Evolutionary conservation across 2,888 invertebrate species (phyloP), one percentile per base, ranked within the genome.

Genomic region (Agrochola lota): DNA sequence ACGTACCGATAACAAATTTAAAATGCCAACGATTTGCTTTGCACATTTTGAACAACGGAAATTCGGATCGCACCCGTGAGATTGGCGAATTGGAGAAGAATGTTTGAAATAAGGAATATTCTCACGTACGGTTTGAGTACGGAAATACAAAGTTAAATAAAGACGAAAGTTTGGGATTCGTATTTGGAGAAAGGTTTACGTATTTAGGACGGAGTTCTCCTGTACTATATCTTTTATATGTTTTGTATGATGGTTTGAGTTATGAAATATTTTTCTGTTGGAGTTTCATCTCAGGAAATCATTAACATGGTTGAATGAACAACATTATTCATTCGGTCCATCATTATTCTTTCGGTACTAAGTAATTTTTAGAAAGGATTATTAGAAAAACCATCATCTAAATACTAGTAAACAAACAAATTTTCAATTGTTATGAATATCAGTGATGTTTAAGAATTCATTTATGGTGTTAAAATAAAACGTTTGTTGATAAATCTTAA

Each of bases 1-100:
- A 92, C 93, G 92, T 92, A 81, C 88, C 80, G 80, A 88, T 89
- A 92, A 92, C 92, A 93, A 93, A 94, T 93, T 93, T 91, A 88
- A 90, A 90, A 88, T 87, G 85, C 72, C 76, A 76, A 71, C 77
- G 71, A 71, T 82, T 77, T 77, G 83, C 86, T 84, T 86, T 90
- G 86, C 88, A 91, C 91, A 92, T 93, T 93, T 93, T 89, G 90
- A 93, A 91, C 90, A 90, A 88, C 78, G 84, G 68, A 87, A 88
- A 90, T 87, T 85, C 80, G 84, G 85, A 91, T 91, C 83, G 89
- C 79, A 83, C 87, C 83, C 85, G 57, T 57, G 88, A 82, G 86
- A 85, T 70, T 46, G 35, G 26, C 35, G 68, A 71, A 84, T 69
- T 46, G 35, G 23, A 59, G 71, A 74, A 76, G 80, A 75, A 77